Evolutionary conservation across 2,797 vertebrate species (phyloP), one percentile per base, ranked within the genome.

Genomic region (Syndactyla subalaris): DNA sequence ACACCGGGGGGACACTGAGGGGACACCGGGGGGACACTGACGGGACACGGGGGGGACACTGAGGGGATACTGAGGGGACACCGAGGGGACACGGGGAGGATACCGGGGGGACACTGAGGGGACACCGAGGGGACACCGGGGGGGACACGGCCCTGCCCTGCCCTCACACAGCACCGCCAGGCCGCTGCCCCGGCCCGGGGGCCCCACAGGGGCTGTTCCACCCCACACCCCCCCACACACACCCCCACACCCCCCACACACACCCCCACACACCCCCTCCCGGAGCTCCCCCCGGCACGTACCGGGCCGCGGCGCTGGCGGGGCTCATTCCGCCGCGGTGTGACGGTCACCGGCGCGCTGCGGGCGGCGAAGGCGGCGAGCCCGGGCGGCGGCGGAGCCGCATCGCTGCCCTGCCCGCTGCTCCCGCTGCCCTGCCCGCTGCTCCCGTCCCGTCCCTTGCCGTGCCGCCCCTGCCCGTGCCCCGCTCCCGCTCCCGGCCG

Each of bases 301-400:
- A 88, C 77, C 86, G 86, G 55, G 67, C 46, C 62, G 86, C 77
- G 55, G 62, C 70, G 70, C 39, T 81, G 85, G 59, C 76, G 85
- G 76, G 76, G 70, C 85, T 81, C 85, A 88, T 88, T 67, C 85
- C 77, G 85, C 76, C 85, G 68, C 61, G 85, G 61, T 52, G 39
- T 22, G 76, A 52, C 76, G 62, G 85, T 80, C 76, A 88, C 85
- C 85, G 68, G 52, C 54, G 52, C 76, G 76, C 85, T 45, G 75
- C 59, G 85, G 52, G n/a, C 29, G 59, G 59, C 59, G 59, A 49
- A 72, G 61, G 75, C 59, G 75, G 67, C 38, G 59, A 67, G 59
- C 51, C 75, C 67, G 67, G 45, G 67, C 38, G 75, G 85, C 59
- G 58, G 85, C 66, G 75, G 66, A 79, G 75, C 74, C 75, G 66